Base-by-base conservation (phyloP, 2,888 invertebrate genomes). In the Papilio elwesi region DNA sequence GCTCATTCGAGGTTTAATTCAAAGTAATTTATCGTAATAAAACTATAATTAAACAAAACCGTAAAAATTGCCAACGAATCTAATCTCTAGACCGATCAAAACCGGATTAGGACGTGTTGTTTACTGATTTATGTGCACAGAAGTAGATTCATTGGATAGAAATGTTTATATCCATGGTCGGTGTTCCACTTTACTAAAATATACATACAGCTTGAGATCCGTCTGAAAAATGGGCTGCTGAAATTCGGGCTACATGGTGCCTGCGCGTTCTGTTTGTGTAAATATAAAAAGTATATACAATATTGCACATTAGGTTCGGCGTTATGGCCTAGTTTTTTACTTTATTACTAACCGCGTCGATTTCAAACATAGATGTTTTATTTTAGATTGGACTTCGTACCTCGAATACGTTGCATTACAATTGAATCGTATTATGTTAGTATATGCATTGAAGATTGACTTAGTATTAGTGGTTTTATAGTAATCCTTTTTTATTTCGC, bases 201-300 rank as follows among this genome's bases (percentile, higher is more conserved):
- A 90, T 81, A 82, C 85, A 90, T 81, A 82, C 85, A 82, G 80
- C 78, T 81, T 78, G 82, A 83, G 82, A 86, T 85, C 81, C 82
- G 82, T 75, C 82, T 87, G 86, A 90, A 90, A 90, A 90, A 90
- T 88, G 84, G 80, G 81, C 87, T 89, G 91, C 79, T 87, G 89
- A 90, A 90, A 88, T 78, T 78, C 82, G 76, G 83, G 82, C 80
- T 82, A 84, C 90, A 88, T 79, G 78, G 83, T 76, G 77, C 74
- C 76, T 74, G 76, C 78, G 83, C 78, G 83, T 82, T 83, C 84
- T 88, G 88, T 87, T 89, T 90, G 84, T 85, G 77, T 82, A 82
- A 82, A 83, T 85, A 78, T 83, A 82, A 85, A 83, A 82, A 83
- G 26, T 86, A 80, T 83, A 80, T 77, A 78, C 77, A 74, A 75